Base-by-base conservation (phyloP, 2,113 vertebrate genomes). In the Oncorhynchus masou region DNA sequence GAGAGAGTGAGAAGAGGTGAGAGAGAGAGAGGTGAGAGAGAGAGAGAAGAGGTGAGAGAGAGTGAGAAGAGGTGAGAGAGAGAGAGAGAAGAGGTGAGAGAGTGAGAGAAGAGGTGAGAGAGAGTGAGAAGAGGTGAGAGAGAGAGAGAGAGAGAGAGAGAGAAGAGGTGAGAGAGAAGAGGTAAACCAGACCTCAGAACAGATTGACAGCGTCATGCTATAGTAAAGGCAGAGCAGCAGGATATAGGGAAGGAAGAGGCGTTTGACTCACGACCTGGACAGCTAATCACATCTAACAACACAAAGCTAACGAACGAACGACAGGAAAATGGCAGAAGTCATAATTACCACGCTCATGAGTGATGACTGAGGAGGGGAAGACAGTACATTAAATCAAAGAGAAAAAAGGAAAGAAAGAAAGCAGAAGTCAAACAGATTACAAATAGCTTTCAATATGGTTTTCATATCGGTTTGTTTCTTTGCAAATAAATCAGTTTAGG, bases 261-360 rank as follows among this genome's bases (percentile, higher is more conserved):
- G 78, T 78, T 76, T 74, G 80, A 76, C 88, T 92, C 92, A 94
- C 93, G 93, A 94, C 83, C 87, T 94, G 93, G 88, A 94, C 92
- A 94, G 90, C 51, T 54, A 54, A 54, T 2, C 8, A 39, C 49
- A 51, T 11, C 49, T 16, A 94, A 89, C 92, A 93, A 95, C 91
- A 95, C 94, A 90, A 91, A 93, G 90, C 71, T 80, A 74, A 80
- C 79, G 74, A 81, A 76, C 81, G 88, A 81, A 91, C 79, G 91
- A 91, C 91, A 90, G 87, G 86, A 85, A 93, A 93, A 92, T 92
- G 90, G 88, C 92, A 94, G 80, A 94, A 93, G 91, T 89, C 88
- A 96, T 97, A 97, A 95, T 97, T 97, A 97, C 96, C 96, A 95
- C 91, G 94, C 92, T 97, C 95, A 96, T 96, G 95, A 94, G 92